Evolutionary conservation across 92 coral and sea anemone genomes (phyloP).

Genomic region (Phenganax stokvisi): DNA sequence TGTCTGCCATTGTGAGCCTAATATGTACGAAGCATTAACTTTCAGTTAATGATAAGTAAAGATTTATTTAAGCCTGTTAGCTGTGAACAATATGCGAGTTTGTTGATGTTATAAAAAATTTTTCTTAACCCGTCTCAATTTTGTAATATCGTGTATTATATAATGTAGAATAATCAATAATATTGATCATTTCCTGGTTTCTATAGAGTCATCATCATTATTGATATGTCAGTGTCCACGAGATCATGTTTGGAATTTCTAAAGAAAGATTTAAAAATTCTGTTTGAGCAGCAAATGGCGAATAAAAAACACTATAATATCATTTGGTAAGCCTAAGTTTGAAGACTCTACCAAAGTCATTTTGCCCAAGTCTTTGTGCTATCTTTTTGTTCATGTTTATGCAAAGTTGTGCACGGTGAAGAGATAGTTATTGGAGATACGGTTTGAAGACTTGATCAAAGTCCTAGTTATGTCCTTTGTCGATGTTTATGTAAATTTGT

Average conservation of each 20-base stretch:
- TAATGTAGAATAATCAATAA: neutral
- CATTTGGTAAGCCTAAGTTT: conserved; percentile 60
- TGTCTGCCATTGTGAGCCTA: neutral
- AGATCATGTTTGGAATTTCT: conserved; percentile 68
- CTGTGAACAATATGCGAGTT: no score
- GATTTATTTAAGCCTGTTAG: no score
- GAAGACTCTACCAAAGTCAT: neutral
- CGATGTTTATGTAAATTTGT: neutral
- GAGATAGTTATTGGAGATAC: no score
- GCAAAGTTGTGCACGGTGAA: neutral
- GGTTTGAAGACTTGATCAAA: neutral
- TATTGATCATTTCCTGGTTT: conserved; percentile 2
- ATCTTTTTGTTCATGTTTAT: conserved; percentile 2
- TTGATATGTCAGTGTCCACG: conserved; percentile 92
- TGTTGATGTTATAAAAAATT: no score
- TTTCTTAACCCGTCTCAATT: neutral
- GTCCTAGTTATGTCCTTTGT: neutral
- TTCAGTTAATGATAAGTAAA: no score
- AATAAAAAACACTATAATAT: conserved; percentile 89
- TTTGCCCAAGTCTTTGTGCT: neutral
- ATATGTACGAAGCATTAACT: no score
- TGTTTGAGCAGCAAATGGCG: conserved; percentile 97
- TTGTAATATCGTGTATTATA: no score
- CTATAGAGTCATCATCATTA: conserved; percentile 74
- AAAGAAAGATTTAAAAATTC: conserved; percentile 66